Conservation (phyloP, 2,797 vertebrate genomes). For the Lutjanus campechanus region DNA sequence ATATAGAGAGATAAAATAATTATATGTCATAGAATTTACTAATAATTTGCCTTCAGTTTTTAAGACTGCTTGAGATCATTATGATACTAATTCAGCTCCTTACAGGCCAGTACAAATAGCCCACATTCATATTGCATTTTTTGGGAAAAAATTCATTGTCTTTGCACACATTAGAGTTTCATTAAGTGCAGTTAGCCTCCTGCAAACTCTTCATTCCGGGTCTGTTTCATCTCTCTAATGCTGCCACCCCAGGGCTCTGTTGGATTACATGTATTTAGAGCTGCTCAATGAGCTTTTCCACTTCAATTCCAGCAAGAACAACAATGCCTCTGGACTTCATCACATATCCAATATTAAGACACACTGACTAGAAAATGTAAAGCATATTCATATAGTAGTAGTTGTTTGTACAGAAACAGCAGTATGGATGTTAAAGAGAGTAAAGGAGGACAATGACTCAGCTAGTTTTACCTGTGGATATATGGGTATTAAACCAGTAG, state of each 20-base stretch:
- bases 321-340: slow-evolving; percentile 12
- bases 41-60: background rate
- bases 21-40: no score
- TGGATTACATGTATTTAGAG: slow-evolving; percentile 60
- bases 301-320: slow-evolving; percentile 33
- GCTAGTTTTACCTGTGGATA: no score
- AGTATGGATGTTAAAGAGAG: no score
- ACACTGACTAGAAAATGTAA: background rate
- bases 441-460: background rate
- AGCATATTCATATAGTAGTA: background rate
- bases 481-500: background rate
- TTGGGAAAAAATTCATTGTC: background rate
- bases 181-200: background rate
- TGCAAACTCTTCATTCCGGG: background rate
- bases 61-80: background rate
- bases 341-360: slow-evolving; percentile 23
- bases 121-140: background rate
- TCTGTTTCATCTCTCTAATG: no score
- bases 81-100: background rate
- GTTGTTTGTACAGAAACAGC: slow-evolving; percentile 15
- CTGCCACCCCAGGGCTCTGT: slow-evolving; percentile 3
- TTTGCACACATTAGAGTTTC: background rate
- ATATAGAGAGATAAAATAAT: no score
- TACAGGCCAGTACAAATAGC: background rate
- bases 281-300: slow-evolving; percentile 37